phyloP scores from a whole-genome alignment of 37 sponge, comb jelly and placozoan species.

The Halichondria panicea region DNA sequence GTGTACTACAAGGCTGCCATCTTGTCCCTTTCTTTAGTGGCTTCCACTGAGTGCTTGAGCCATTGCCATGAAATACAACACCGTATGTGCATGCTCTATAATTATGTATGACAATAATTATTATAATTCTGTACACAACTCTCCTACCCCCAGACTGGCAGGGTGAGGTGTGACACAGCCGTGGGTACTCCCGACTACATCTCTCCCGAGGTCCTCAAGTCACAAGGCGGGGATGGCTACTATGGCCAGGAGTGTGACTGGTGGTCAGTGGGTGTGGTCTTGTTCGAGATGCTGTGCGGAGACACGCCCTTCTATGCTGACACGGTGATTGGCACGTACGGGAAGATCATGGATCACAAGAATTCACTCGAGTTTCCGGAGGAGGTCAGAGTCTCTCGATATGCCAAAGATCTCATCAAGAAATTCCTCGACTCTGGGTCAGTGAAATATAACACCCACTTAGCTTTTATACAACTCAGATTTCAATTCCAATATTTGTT shows the following conservation, averaged over 20 bases:
- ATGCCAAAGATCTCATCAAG: constrained; percentile 78
- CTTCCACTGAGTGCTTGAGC: no score
- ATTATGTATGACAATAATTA: no score
- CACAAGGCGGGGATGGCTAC: constrained; percentile 88
- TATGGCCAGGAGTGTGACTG: constrained; percentile 98
- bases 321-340: constrained; percentile 90
- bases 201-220: constrained; percentile 93
- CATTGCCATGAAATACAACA: neutral
- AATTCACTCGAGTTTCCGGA: constrained; percentile 68
- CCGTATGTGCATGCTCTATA: neutral
- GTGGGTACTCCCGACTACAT: constrained; percentile 99
- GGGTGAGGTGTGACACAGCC: constrained; percentile 88
- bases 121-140: neutral
- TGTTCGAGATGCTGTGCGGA: constrained; percentile 93
- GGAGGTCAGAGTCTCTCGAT: constrained; percentile 59
- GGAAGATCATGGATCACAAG: constrained; percentile 96
- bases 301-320: constrained; percentile 99
- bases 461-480: neutral
- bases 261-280: constrained; percentile 98
- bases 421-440: constrained; percentile 76
- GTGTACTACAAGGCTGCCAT: no score
- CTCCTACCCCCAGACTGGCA: constrained; percentile 57
- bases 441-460: neutral
- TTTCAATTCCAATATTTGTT: no score
- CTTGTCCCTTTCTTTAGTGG: neutral